phyloP scores from a whole-genome alignment of 1,140 invertebrate species.

The Hycleus cichorii region DNA sequence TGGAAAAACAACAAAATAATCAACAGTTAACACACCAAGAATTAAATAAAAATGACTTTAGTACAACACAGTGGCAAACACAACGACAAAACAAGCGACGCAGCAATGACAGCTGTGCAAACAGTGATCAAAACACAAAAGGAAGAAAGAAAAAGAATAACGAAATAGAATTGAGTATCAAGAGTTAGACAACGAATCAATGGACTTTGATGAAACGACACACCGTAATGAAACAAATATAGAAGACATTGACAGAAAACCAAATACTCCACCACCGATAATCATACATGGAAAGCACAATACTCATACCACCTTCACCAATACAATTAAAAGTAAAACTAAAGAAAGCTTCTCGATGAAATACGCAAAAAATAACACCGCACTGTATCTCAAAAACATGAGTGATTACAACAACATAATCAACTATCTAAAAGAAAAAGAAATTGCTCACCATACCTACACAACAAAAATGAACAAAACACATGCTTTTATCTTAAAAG shows the following conservation, averaged over 20 bases:
- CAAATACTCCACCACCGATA: background rate
- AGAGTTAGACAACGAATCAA: too few species aligned
- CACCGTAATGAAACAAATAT: too few species aligned
- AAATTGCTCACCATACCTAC: background rate
- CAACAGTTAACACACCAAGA: too few species aligned
- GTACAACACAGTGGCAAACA: too few species aligned
- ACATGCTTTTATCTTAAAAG: background rate
- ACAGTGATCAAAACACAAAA: too few species aligned
- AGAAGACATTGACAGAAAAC: background rate
- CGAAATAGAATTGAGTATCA: too few species aligned
- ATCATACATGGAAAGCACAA: background rate
- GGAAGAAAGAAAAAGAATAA: too few species aligned
- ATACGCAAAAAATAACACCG: background rate
- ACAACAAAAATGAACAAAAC: background rate
- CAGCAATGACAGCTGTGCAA: too few species aligned
- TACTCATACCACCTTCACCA: background rate
- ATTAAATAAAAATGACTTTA: too few species aligned
- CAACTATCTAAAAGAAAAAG: background rate
- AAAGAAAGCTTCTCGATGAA: background rate
- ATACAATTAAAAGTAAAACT: background rate
- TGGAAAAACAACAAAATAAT: too few species aligned
- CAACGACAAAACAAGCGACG: too few species aligned
- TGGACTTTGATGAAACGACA: too few species aligned
- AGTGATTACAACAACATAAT: background rate
- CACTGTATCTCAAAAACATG: background rate